Base-by-base conservation (phyloP, 2,113 vertebrate species). In the Gambusia affinis region DNA sequence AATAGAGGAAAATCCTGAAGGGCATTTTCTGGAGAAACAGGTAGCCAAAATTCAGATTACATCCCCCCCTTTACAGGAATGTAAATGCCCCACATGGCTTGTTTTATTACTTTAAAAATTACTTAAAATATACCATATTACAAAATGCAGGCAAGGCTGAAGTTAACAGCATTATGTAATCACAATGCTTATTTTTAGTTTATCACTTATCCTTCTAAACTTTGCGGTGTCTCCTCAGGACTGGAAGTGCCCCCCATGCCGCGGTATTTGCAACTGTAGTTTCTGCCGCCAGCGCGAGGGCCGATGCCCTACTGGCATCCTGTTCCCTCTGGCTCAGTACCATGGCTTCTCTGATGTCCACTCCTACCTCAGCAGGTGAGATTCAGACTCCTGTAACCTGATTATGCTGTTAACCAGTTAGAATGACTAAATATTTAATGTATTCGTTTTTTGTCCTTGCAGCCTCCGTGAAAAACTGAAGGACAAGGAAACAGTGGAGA, bases 191-290 rank as follows among this genome's bases (percentile, higher is more conserved):
- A 31, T 15, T 19, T 47, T 47, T 62, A 31, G 19, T 19, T n/a
- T 57, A 2, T 37, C 30, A 39, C 42, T 35, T 11, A 51, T 67
- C 22, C 35, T 5, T 3, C 1, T 70, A 3, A 0, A 11, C 44
- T 71, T 42, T 62, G 42, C 39, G 0, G 27, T 74, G 42, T 33
- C 31, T 82, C 51, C 28, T 6, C 75, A 95, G 95, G 80, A 85
- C 17, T 95, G 95, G 95, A 81, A 28, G 30, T 95, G 95, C 15
- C 95, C 95, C 11, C 92, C 94, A 4, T 95, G 95, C 70, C 89
- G 94, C 68, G 92, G 90, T 0, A 95, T 95, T 75, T 95, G 95
- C 76, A 95, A 95, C 90, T 95, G 95, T 79, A 95, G 95, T 79
- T 94, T 95, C 81, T 95, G 95, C 70, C 94, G 95, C 0, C 90